phyloP scores from a whole-genome alignment of 92 coral and sea anemone species.

The Blastomussa wellsi region DNA sequence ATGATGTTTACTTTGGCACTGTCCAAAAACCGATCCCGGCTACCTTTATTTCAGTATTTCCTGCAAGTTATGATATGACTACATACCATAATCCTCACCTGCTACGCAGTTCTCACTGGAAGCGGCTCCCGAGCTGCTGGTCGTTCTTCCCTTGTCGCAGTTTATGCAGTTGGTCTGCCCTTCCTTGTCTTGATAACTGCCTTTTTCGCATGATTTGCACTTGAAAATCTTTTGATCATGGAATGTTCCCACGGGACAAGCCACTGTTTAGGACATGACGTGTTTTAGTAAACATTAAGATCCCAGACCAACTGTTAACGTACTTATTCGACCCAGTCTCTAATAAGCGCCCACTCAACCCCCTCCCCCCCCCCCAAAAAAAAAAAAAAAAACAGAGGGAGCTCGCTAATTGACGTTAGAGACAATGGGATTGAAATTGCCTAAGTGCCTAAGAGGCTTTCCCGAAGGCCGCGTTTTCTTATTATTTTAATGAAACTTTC shows the following conservation, averaged over 20 bases:
- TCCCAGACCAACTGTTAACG: neutral
- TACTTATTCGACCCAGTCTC: no score
- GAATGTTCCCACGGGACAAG: constrained; percentile 76
- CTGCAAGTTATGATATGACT: neutral
- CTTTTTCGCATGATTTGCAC: constrained; percentile 61
- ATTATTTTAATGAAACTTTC: no score
- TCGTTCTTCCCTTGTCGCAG: constrained; percentile 60
- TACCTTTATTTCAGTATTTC: no score
- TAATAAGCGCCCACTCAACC: neutral
- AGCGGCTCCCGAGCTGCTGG: constrained; percentile 2
- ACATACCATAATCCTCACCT: neutral
- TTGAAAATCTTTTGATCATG: constrained; percentile 46
- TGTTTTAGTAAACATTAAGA: neutral
- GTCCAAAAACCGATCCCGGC: no score
- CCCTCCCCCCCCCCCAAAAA: neutral
- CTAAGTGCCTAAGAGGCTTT: no score
- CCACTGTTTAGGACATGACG: constrained; percentile 36
- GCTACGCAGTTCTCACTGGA: neutral
- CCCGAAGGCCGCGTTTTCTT: no score
- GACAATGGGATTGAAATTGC: no score
- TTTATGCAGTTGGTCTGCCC: constrained; percentile 69
- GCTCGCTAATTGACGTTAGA: no score
- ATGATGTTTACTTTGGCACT: no score
- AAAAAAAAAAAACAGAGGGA: no score
- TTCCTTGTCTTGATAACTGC: constrained; percentile 74